Conservation (phyloP, 2,888 invertebrate species). For the Mantis religiosa region DNA sequence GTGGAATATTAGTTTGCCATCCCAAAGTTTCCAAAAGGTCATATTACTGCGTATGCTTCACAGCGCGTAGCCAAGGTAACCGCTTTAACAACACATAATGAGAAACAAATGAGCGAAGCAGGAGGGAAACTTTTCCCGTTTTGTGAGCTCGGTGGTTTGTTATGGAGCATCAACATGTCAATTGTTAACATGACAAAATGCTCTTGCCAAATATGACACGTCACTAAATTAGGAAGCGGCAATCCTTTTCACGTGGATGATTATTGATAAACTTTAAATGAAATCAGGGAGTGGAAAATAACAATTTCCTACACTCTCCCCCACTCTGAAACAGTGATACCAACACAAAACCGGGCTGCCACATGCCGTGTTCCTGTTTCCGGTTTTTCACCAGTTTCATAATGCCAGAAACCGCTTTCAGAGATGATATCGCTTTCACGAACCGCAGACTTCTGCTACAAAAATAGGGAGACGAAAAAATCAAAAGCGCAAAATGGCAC, state of each 20-base stretch:
- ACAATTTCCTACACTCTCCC: slow-evolving; percentile 2
- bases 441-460: no score
- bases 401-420: neutral
- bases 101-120: neutral
- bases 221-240: neutral
- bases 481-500: no score
- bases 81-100: neutral
- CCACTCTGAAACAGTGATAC: neutral
- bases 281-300: slow-evolving; percentile 14
- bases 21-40: neutral
- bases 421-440: neutral
- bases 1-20: no score
- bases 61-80: neutral
- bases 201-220: neutral
- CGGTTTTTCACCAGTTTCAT: neutral
- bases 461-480: no score
- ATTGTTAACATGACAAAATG: neutral
- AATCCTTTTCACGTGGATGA: slow-evolving; percentile 4
- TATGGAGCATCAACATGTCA: neutral
- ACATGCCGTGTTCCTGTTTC: neutral
- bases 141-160: neutral
- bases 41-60: neutral
- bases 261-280: slow-evolving; percentile 16
- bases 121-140: neutral
- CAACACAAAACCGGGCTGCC: neutral